Base-by-base conservation (phyloP, 2,888 invertebrate species). In the Melipona beecheii region DNA sequence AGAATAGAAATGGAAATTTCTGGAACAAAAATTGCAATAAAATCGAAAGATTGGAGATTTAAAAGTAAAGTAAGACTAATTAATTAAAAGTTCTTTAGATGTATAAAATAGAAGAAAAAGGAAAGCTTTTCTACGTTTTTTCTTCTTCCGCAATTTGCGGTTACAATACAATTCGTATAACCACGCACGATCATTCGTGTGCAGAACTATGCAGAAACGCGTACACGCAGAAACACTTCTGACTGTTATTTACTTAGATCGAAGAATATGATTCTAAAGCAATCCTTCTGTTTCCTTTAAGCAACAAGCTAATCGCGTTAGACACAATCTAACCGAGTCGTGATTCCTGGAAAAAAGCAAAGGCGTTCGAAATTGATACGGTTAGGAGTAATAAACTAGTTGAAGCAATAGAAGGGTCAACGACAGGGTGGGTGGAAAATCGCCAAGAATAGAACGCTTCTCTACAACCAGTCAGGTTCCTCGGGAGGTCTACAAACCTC, bases 371-470 rank as follows among this genome's bases (percentile, higher is more conserved):
- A 69, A 79, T 66, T 69, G 73, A 49, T 72, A 72, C 54, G 65
- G 21, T 24, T 36, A 9, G 79, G 49, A 54, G 78, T 56, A 71
- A 73, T 70, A 81, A 78, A 81, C 70, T 43, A 72, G 54, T 75
- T 64, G 75, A 74, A 83, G 77, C 52, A 4, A 68, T 68, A 70
- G 36, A 82, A 83, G 84, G 86, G 87, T 90, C 89, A 88, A 88
- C 88, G 90, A 72, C 83, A 86, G 87, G 84, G 87, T 88, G 77
- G 87, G 84, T 85, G 86, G 84, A 86, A 83, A 83, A 81, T 69
- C 56, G 77, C 85, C 83, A 73, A 83, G 84, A 90, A 90, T 90
- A 90, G 90, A 85, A 71, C 69, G 78, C 68, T 64, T 17, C 75
- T 80, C 71, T 77, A 79, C 77, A 81, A 84, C 71, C 78, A 82